Base-by-base conservation (phyloP, 2,888 invertebrate genomes). In the Crioceris asparagi region DNA sequence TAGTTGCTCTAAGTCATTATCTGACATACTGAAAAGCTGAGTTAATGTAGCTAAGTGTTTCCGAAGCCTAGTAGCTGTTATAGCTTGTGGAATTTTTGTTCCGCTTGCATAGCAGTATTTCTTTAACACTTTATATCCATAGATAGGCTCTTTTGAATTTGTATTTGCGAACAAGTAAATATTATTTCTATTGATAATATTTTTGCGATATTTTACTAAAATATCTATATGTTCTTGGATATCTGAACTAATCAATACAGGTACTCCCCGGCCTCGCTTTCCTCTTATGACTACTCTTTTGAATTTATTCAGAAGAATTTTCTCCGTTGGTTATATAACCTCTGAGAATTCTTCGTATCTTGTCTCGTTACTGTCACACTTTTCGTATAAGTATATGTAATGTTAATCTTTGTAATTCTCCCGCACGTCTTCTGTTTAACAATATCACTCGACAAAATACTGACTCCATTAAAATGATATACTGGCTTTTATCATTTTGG, bases 381-480 rank as follows among this genome's bases (percentile, higher is more conserved):
- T 8, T 11, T 3, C 8, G 3, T 3, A 5, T 26, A 3, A 4
- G 19, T 45, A 45, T 2, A 29, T 17, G 19, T 41, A 7, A 2
- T 2, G 19, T 16, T 7, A 45, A 12, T 39, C 49, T 38, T 31
- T 54, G 46, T 10, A 52, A 32, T 38, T 52, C 51, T 12, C 52
- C 54, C 6, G 45, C 40, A 26, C 55, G 18, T 35, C 41, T 39
- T 29, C 52, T 40, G 35, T 54, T 54, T n/a, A 53, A 32, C 12
- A 53, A 19, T 6, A 55, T 16, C 8, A 50, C 35, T 17, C 48
- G 32, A 34, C 50, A 54, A 39, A 36, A 54, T 7, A 45, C 25
- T 3, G 42, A 44, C 40, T 50, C 49, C 17, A 49, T 10, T 25
- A 53, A 38, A 8, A 15, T 33, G n/a, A 19, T 43, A 39, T 43